Percentiles rank a stretch among this genome's conserved stretches.
Conservation (phyloP, 2,113 vertebrate species). For the Microcebus murinus region DNA sequence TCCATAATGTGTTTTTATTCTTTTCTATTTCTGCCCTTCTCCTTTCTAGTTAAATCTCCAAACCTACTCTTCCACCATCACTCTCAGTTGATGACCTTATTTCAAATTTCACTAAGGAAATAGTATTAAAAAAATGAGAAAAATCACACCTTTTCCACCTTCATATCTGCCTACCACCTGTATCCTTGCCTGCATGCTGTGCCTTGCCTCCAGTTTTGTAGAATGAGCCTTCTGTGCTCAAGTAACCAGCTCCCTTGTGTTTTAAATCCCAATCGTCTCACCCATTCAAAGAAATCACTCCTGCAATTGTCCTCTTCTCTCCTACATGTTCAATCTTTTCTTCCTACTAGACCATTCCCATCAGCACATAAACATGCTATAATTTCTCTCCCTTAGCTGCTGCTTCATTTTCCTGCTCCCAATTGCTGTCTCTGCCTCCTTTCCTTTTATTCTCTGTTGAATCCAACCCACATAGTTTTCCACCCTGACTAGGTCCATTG, state of each 20-base stretch:
- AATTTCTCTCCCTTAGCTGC: neutral
- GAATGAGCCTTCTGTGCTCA: neutral
- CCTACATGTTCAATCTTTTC: neutral
- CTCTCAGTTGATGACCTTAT: neutral
- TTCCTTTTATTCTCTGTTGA: conserved; percentile 10
- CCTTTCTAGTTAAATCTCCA: neutral
- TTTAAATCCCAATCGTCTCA: neutral
- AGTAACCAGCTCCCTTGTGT: neutral
- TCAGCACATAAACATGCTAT: neutral
- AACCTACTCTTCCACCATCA: neutral
- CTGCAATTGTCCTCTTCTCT: neutral
- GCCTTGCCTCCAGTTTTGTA: neutral
- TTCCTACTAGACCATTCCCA: neutral
- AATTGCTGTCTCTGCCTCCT: neutral
- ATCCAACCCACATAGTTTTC: neutral
- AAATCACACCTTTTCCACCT: neutral
- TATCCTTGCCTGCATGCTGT: neutral
- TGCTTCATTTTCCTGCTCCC: neutral
- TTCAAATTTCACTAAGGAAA: conserved; percentile 2
- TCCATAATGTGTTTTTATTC: neutral
- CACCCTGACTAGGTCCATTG: neutral
- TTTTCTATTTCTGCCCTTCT: neutral
- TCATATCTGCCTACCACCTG: neutral
- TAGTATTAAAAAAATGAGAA: neutral
- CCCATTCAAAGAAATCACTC: neutral